phyloP scores from a whole-genome alignment of 2,888 invertebrate species.

The Pycnomerus fuliginosus region DNA sequence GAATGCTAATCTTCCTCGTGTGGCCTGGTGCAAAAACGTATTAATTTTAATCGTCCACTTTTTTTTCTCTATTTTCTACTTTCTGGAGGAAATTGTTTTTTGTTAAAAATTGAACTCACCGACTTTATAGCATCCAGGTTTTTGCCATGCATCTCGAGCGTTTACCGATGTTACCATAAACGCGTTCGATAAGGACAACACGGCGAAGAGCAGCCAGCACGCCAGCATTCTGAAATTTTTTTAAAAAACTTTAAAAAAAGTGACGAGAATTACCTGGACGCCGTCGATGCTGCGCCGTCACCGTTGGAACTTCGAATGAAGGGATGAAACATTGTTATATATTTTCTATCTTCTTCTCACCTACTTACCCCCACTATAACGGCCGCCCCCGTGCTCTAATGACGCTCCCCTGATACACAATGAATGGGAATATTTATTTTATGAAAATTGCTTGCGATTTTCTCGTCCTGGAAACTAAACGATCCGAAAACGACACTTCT shows the following conservation, averaged over 20 bases:
- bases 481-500: too few relatives aligned
- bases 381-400: slow-evolving; percentile 32
- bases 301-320: slow-evolving; percentile 44
- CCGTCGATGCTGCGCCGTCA: slow-evolving; percentile 35
- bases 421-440: slow-evolving; percentile 25
- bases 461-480: too few relatives aligned
- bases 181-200: slow-evolving; percentile 45
- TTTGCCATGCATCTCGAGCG: slow-evolving; percentile 63
- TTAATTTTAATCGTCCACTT: too few relatives aligned
- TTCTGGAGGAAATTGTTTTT: too few relatives aligned
- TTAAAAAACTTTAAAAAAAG: slow-evolving; percentile 1
- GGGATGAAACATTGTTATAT: slow-evolving; percentile 30
- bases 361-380: slow-evolving; percentile 36
- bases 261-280: slow-evolving; percentile 33
- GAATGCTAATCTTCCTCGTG: slow-evolving; percentile 77
- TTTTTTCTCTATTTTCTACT: too few relatives aligned
- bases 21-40: slow-evolving; percentile 62
- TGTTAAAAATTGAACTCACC: too few relatives aligned
- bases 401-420: slow-evolving; percentile 18
- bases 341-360: slow-evolving; percentile 39
- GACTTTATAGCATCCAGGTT: slow-evolving; percentile 78
- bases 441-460: too few relatives aligned
- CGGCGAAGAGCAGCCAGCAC: slow-evolving; percentile 48
- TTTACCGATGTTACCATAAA: slow-evolving; percentile 39
- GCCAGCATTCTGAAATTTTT: slow-evolving; percentile 48